A percentile compares a stretch with the other conserved stretches of the same genome.
Evolutionary conservation across 1,140 invertebrate genomes (phyloP).

Genomic region (Psilanteris sp.): DNA sequence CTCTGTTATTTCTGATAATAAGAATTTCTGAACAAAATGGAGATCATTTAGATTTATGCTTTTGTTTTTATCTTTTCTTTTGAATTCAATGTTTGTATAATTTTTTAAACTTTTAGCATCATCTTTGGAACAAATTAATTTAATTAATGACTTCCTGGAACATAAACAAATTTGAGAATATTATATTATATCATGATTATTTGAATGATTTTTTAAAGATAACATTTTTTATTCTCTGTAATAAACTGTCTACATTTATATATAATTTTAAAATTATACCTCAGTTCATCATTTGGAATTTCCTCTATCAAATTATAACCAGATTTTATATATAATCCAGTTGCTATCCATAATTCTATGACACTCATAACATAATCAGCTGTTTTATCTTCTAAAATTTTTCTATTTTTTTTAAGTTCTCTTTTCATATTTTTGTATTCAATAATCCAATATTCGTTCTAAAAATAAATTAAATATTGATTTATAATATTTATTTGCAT

Average conservation of each 20-base stretch:
- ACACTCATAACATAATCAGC: conserved; percentile 64
- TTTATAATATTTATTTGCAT: not conserved
- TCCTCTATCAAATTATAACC: conserved; percentile 63
- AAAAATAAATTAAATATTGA: conserved; percentile 7
- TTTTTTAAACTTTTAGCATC: too few species aligned
- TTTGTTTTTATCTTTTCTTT: not conserved
- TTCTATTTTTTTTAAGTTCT: conserved; percentile 22
- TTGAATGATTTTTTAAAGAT: too few species aligned
- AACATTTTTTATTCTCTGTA: not conserved
- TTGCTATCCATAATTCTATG: conserved; percentile 73
- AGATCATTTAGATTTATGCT: too few species aligned
- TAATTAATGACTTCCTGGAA: too few species aligned
- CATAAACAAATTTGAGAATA: too few species aligned
- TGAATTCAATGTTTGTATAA: too few species aligned
- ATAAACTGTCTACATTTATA: too few species aligned
- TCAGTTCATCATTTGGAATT: conserved; percentile 69
- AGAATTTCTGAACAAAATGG: too few species aligned
- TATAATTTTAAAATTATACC: conserved; percentile 44
- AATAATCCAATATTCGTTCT: conserved; percentile 73
- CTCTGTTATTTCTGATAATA: too few species aligned
- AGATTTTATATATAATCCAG: conserved; percentile 70
- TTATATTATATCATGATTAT: too few species aligned
- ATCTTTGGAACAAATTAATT: too few species aligned
- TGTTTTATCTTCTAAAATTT: conserved; percentile 52
- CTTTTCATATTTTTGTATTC: conserved; percentile 63